Evolutionary conservation across 2,113 vertebrate species (phyloP), one percentile per base, ranked within the genome.

Genomic region (Strigops habroptila): DNA sequence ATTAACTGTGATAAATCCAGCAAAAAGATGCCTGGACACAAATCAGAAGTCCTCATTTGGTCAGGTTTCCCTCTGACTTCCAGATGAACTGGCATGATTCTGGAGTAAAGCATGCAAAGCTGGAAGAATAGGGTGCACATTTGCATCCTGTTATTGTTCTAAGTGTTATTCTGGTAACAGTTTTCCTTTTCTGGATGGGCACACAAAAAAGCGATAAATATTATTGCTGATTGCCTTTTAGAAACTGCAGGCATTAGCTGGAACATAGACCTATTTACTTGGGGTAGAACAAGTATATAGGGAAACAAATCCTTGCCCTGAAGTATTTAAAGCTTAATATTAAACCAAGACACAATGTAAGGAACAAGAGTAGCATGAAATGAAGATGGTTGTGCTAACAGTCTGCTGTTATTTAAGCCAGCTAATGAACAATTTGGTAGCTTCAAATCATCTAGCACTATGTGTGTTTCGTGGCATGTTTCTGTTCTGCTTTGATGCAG

Each of bases 171-270:
- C 73, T 92, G 69, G 65, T 65, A 92, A 82, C 43, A 90, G 52
- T 86, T 94, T 84, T 88, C 43, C 78, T 92, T 84, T 93, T 91
- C 83, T 97, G 73, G 73, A 90, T 90, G 51, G 76, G 48, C 68
- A 83, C 30, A 75, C 65, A 90, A 41, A 67, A 94, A 84, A 41
- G 28, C 49, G 79, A 82, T 79, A 94, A 93, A 90, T 91, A 82
- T 53, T 46, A 69, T 30, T 77, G 65, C 52, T 95, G 86, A 76
- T 85, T 73, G 22, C 7, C 0, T 89, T 93, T 92, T 48, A 93
- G 80, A 93, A 96, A 73, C 52, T 92, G 31, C 69, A 88, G 57
- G 19, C 49, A 5, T 48, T 59, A 74, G 11, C 22, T 77, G 77
- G 60, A 91, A 75, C 30, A 3, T 3, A 19, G 31, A 35, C 43